Percentiles rank a stretch among this genome's conserved stretches.
Evolutionary conservation across 2,797 vertebrate genomes (phyloP).

Genomic region (Sebastes ruberrimus): DNA sequence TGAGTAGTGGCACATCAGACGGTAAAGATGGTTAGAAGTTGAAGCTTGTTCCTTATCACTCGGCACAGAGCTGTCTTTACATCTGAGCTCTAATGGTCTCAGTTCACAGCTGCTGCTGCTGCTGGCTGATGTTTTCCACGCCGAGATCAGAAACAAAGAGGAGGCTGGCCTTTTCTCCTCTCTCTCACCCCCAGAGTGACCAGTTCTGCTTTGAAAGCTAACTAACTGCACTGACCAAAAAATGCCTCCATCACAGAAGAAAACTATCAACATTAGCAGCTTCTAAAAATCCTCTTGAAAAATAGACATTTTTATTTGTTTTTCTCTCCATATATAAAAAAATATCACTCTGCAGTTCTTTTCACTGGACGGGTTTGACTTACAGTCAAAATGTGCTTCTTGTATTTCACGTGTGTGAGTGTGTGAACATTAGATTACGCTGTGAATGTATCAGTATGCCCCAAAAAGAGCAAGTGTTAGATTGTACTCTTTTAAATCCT

Average conservation of each 20-base stretch:
- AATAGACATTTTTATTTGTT: conserved; percentile 59
- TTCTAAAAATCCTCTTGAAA: conserved; percentile 74
- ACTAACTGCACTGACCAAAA: conserved; percentile 40
- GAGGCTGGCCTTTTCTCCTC: conserved; percentile 15
- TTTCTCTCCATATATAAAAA: conserved; percentile 60
- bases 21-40: conserved; percentile 36
- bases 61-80: conserved; percentile 36
- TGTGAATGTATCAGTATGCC: conserved; percentile 40
- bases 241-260: conserved; percentile 52
- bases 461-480: conserved; percentile 47
- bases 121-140: conserved; percentile 36
- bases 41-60: conserved; percentile 46
- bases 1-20: conserved; percentile 15
- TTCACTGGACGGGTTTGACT: conserved; percentile 72
- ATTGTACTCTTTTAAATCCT: conserved; percentile 55
- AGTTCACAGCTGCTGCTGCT: conserved; percentile 52
- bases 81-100: conserved; percentile 52
- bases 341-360: conserved; percentile 67
- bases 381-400: conserved; percentile 71
- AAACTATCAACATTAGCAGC: conserved; percentile 83
- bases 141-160: conserved; percentile 25
- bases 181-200: conserved; percentile 15
- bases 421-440: conserved; percentile 46
- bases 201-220: conserved; percentile 43
- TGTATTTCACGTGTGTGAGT: conserved; percentile 55